phyloP scores from a whole-genome alignment of 2,888 invertebrate genomes.

The Sphecodes monilicornis region DNA sequence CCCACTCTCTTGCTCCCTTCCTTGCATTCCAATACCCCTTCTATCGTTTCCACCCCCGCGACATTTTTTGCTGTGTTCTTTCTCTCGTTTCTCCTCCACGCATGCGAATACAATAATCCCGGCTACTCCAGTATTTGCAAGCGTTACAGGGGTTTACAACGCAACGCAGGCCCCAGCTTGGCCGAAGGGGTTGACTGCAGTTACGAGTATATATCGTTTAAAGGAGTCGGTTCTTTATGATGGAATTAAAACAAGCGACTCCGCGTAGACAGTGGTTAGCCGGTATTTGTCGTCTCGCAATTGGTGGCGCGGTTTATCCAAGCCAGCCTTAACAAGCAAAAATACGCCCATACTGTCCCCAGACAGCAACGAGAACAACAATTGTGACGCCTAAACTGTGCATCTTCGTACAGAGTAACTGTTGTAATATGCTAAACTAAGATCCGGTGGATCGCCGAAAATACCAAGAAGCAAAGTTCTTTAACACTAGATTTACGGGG shows the following conservation, averaged over 20 bases:
- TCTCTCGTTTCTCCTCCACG: slow-evolving; percentile 13
- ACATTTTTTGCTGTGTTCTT: slow-evolving; percentile 23
- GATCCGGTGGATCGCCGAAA: too few relatives aligned
- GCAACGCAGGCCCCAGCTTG: slow-evolving; percentile 11
- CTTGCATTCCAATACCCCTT: neutral
- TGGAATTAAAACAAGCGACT: slow-evolving; percentile 76
- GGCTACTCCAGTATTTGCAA: slow-evolving; percentile 64
- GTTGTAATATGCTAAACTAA: too few relatives aligned
- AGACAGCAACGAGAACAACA: neutral
- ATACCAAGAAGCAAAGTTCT: too few relatives aligned
- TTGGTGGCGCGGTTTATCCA: slow-evolving; percentile 38
- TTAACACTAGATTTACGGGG: too few relatives aligned
- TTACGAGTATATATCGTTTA: slow-evolving; percentile 77
- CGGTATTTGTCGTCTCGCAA: slow-evolving; percentile 56
- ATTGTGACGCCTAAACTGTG: neutral
- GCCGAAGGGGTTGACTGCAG: slow-evolving; percentile 57
- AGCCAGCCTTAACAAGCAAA: slow-evolving; percentile 1
- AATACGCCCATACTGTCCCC: neutral
- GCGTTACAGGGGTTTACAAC: slow-evolving; percentile 56
- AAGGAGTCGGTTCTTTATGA: slow-evolving; percentile 72
- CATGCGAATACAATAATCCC: slow-evolving; percentile 73
- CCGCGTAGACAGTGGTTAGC: slow-evolving; percentile 59
- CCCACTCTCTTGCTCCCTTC: neutral
- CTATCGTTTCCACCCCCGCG: slow-evolving; percentile 9
- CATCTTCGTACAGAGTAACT: too few relatives aligned